Percentiles rank a stretch among this genome's conserved stretches.
Evolutionary conservation across 30 jellyfish, hydroid and myxozoan genomes (phyloP).

Genomic region (Aurelia coerulea): DNA sequence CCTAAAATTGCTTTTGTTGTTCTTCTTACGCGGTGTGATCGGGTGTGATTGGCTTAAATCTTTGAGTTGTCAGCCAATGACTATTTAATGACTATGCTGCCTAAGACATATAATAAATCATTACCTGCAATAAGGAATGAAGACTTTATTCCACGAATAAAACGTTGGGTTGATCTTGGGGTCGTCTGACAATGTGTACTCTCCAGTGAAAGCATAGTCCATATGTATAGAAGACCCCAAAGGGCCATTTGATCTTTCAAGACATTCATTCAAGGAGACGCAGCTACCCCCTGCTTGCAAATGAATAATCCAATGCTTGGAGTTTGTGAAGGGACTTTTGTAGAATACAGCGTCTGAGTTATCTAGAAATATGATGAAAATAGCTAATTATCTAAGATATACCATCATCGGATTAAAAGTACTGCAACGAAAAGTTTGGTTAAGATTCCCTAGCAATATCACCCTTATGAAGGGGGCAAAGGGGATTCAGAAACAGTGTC

Average conservation of each 20-base stretch:
- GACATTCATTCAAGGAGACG: slow-evolving; percentile 70
- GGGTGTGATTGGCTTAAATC: no score
- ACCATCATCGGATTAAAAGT: no score
- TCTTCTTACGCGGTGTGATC: no score
- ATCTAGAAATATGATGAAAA: slow-evolving; percentile 50
- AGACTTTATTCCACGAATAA: slow-evolving; percentile 90
- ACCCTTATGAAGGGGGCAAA: no score
- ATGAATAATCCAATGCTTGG: slow-evolving; percentile 89
- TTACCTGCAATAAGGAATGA: slow-evolving; percentile 95
- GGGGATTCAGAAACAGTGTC: no score
- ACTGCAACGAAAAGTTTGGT: no score
- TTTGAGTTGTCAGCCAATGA: no score
- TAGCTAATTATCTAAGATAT: not conserved
- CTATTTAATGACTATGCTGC: no score
- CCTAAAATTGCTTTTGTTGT: no score
- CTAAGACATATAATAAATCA: not conserved
- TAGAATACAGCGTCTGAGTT: slow-evolving; percentile 89
- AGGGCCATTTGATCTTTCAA: slow-evolving; percentile 85
- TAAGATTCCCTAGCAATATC: no score
- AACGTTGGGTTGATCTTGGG: slow-evolving; percentile 89
- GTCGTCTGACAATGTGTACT: slow-evolving; percentile 81
- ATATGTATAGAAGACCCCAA: slow-evolving; percentile 87
- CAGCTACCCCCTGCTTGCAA: slow-evolving; percentile 97
- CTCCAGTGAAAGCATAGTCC: slow-evolving; percentile 85
- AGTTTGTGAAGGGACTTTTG: slow-evolving; percentile 56